Evolutionary conservation across 2,113 vertebrate species (phyloP), one percentile per base, ranked within the genome.

Genomic region (Polypterus senegalus): DNA sequence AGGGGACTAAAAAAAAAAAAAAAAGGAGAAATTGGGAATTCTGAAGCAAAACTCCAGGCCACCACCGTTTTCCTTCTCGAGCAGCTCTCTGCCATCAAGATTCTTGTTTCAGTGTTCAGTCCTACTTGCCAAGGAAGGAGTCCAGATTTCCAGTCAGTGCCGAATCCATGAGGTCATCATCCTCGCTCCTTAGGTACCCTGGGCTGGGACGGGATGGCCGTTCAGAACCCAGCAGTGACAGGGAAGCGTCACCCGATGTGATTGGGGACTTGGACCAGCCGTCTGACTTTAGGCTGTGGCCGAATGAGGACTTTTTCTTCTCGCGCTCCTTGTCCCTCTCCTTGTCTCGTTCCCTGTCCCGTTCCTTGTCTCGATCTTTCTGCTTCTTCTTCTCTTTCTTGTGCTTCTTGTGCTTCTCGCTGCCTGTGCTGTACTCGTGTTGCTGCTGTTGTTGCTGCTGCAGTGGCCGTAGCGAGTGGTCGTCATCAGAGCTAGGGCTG

Each of bases 321-420:
- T 97, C 91, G 65, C 93, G 83, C 54, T 97, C 92, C 64, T 90
- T 81, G 0, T 97, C 93, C 27, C 91, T 63, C 2, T 91, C 89
- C 66, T 87, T 83, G 0, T 97, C 93, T 46, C 93, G 74, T 1
- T 97, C 94, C 60, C 92, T 64, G 44, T 87, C 83, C 5, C 89
- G 75, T 7, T 97, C 92, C 62, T 84, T 54, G 11, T 89, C 86
- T 67, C 87, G 87, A 65, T 97, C 92, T 43, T 94, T 98, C 59
- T 91, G 87, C 74, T 95, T 97, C 66, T 97, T 97, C 79, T 98
- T 97, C 71, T 98, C 91, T 64, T 97, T 97, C 81, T 98, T 97
- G 87, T 98, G 95, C 67, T 98, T 98, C 77, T 97, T 98, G 80
- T 98, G 96, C 58, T 97, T 98, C 71, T 97, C 94, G 3, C 91